Percentiles rank a stretch among this genome's conserved stretches.
These are phyloP conservation scores for Eupithecia exiguata DNA, from an alignment of 2,888 invertebrate genomes.

Conservation along the genomic window DNA sequence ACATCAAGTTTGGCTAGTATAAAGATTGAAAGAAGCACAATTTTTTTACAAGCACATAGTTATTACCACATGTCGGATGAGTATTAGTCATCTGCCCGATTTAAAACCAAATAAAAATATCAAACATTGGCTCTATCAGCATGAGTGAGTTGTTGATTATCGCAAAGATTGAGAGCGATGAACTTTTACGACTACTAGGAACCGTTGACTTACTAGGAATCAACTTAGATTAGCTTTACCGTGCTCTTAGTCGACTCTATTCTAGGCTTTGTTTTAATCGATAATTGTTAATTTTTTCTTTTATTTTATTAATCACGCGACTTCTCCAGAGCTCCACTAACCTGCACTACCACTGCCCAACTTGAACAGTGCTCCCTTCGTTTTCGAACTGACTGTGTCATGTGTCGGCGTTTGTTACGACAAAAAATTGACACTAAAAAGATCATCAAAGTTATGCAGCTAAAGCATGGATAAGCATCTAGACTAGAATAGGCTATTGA, in stretches of 20 bases:
- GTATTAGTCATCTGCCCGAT: constrained; percentile 39
- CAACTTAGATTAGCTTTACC: not conserved
- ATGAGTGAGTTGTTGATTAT: constrained; percentile 52
- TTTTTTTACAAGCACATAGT: not conserved
- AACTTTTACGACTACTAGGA: constrained; percentile 46
- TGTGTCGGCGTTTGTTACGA: too few relatives aligned
- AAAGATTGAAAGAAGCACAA: not conserved
- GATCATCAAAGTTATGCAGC: too few relatives aligned
- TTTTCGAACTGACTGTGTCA: not conserved
- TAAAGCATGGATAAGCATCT: too few relatives aligned
- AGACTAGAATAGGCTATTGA: too few relatives aligned
- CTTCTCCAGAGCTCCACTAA: not conserved
- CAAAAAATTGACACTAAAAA: too few relatives aligned
- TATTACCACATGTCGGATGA: constrained; percentile 16
- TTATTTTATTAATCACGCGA: not conserved
- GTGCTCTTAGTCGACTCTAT: not conserved
- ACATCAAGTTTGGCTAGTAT: too few relatives aligned
- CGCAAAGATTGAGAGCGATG: constrained; percentile 50
- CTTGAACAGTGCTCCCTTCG: not conserved
- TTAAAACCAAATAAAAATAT: constrained; percentile 45
- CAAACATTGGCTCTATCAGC: constrained; percentile 54
- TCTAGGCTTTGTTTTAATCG: not conserved
- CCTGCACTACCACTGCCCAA: too few relatives aligned
- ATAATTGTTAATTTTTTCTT: not conserved
- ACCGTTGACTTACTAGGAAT: constrained; percentile 14